Percentiles rank a stretch among this genome's conserved stretches.
phyloP scores from a whole-genome alignment of 1,140 invertebrate species.

The Solen grandis region DNA sequence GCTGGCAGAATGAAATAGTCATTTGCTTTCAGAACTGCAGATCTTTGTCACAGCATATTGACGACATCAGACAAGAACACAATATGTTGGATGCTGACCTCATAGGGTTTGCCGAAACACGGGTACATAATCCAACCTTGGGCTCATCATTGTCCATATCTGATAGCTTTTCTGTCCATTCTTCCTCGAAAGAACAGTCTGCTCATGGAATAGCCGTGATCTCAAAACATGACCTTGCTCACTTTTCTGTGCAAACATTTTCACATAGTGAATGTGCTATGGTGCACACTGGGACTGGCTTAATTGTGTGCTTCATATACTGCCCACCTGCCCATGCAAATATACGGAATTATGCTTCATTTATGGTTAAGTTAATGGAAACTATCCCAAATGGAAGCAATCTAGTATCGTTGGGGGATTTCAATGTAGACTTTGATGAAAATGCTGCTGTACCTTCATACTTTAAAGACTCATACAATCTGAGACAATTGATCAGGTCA shows the following conservation, averaged over 20 bases:
- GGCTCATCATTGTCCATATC: neutral
- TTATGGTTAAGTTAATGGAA: neutral
- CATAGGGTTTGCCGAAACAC: conserved; percentile 30
- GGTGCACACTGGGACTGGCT: neutral
- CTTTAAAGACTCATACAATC: neutral
- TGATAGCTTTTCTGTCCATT: conserved; percentile 7
- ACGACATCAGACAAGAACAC: conserved; percentile 35
- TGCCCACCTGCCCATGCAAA: neutral
- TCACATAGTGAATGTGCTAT: conserved; percentile 31
- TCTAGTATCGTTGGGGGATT: conserved; percentile 19
- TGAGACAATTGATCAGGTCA: neutral
- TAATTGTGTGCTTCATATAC: conserved; percentile 10
- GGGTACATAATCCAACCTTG: neutral
- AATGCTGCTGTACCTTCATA: neutral
- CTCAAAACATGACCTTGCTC: neutral
- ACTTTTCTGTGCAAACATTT: conserved; percentile 3
- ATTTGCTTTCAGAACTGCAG: conserved; percentile 44
- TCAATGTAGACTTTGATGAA: conserved; percentile 26
- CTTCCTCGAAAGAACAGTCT: neutral
- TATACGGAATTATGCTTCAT: neutral
- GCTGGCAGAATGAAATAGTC: neutral
- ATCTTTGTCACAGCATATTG: conserved; percentile 28
- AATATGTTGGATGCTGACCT: conserved; percentile 25
- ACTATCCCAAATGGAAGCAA: neutral
- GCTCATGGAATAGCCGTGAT: conserved; percentile 25